These are phyloP conservation scores for Bucco capensis DNA, from an alignment of 2,113 vertebrate species.

Conservation along the genomic window DNA sequence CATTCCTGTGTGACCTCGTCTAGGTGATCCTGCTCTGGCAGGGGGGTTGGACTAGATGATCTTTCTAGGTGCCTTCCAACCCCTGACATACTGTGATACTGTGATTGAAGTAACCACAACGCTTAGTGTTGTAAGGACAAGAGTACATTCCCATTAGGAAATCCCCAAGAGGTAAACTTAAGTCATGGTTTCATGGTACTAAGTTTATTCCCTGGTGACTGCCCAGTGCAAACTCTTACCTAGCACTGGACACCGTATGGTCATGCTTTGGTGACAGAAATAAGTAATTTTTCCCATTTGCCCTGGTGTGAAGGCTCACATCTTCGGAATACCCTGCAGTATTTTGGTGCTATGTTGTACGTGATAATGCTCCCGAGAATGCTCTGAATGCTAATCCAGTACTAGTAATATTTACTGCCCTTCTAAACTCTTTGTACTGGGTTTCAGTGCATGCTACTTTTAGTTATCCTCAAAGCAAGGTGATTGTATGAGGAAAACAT, in stretches of 20 bases:
- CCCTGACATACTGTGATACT: no score
- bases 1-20: no score
- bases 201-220: not conserved
- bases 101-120: not conserved
- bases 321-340: not conserved
- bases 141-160: not conserved
- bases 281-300: not conserved
- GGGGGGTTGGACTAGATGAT: no score
- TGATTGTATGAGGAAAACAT: not conserved
- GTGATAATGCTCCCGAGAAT: not conserved
- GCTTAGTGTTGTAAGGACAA: not conserved
- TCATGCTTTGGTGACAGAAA: not conserved
- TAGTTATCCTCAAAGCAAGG: not conserved
- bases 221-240: not conserved
- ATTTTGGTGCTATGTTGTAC: not conserved
- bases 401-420: not conserved
- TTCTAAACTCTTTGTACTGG: not conserved
- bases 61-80: no score
- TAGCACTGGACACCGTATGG: fast-evolving
- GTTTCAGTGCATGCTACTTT: not conserved
- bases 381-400: not conserved
- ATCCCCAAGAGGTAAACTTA: not conserved
- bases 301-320: not conserved
- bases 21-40: no score
- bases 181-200: not conserved